Percentiles rank a stretch among this genome's conserved stretches.
Evolutionary conservation across 2,797 vertebrate genomes (phyloP).

Genomic region (Lemur catta): DNA sequence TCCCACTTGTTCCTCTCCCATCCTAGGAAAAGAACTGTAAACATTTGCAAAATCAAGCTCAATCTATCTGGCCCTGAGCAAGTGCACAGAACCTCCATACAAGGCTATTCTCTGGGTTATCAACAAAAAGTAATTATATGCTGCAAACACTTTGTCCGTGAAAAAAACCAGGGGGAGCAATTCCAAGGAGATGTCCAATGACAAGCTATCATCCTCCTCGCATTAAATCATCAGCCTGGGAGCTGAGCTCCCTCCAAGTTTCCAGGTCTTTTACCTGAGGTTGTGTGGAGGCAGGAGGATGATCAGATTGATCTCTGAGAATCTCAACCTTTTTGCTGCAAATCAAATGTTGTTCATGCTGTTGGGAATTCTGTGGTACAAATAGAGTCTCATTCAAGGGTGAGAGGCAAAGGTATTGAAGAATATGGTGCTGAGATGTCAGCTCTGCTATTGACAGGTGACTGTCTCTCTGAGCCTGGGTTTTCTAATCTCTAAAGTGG

Average conservation of each 20-base stretch:
- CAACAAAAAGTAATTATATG: conserved; percentile 62
- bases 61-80: conserved; percentile 9
- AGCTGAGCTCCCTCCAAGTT: not conserved
- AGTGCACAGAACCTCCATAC: not conserved
- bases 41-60: conserved; percentile 30
- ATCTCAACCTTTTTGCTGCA: not conserved
- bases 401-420: not conserved
- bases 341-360: not conserved
- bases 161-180: conserved; percentile 60
- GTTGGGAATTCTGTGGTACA: not conserved
- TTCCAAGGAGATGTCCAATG: conserved; percentile 42
- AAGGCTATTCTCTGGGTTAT: conserved; percentile 55
- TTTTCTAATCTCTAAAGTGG: not conserved
- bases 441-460: not conserved
- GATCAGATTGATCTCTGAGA: not conserved
- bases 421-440: not conserved
- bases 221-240: not conserved
- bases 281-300: not conserved
- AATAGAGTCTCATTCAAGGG: not conserved
- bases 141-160: conserved; percentile 55
- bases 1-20: not conserved
- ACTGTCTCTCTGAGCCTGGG: not conserved
- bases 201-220: not conserved
- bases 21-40: not conserved
- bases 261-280: not conserved